These are phyloP conservation scores for Mus spretus DNA, from an alignment of 2,797 vertebrate species.

Conservation along the genomic window DNA sequence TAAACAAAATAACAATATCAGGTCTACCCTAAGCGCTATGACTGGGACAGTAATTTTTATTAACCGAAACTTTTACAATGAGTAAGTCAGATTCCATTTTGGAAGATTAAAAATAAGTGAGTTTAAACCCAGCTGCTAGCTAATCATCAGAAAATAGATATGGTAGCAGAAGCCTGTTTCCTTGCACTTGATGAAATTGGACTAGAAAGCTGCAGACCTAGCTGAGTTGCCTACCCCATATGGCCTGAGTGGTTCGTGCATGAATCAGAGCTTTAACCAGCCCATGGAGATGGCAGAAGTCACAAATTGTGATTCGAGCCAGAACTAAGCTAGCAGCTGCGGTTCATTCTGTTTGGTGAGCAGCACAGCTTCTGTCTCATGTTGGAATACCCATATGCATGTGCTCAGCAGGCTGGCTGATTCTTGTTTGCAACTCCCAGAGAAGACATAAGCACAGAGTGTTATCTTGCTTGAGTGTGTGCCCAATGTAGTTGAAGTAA, in stretches of 20 bases:
- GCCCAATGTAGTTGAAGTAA: constrained; percentile 18
- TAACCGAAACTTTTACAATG: not conserved
- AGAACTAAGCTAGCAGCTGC: constrained; percentile 74
- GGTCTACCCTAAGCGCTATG: not conserved
- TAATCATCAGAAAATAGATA: not conserved
- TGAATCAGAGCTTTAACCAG: constrained; percentile 76
- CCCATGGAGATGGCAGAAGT: constrained; percentile 67
- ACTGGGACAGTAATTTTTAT: not conserved
- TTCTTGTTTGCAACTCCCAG: constrained; percentile 65
- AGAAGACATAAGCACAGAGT: constrained; percentile 41
- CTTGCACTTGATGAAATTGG: constrained; percentile 13
- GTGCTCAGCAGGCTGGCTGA: constrained; percentile 49
- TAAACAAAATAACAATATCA: not conserved
- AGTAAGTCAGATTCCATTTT: not conserved
- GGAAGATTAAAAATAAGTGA: not conserved
- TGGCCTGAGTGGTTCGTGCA: constrained; percentile 44
- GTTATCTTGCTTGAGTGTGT: constrained; percentile 18
- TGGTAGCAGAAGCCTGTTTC: constrained; percentile 31
- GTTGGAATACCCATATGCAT: not conserved
- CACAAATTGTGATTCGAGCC: constrained; percentile 7
- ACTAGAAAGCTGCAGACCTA: constrained; percentile 6
- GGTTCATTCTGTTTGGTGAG: constrained; percentile 73
- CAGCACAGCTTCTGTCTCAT: constrained; percentile 53
- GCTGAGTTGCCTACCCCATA: constrained; percentile 50
- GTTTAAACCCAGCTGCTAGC: constrained; percentile 2